A percentile compares a stretch with the other conserved stretches of the same genome.
Conservation (phyloP, 1,140 invertebrate species). For the Formica selysi region DNA sequence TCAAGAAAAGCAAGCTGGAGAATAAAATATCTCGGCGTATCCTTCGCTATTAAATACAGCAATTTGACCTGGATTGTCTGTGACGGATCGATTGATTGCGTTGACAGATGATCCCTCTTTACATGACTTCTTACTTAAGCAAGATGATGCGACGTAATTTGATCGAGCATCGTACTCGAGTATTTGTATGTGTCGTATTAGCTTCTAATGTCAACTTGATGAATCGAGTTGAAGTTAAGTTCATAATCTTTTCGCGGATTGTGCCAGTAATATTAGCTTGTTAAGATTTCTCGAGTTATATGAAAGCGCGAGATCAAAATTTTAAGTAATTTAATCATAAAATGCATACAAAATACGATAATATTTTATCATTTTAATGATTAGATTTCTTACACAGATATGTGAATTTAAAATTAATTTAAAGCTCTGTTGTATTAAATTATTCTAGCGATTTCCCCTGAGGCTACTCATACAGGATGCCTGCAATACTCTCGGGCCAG, state of each 20-base stretch:
- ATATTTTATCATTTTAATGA: slow-evolving; percentile 6
- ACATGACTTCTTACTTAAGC: slow-evolving; percentile 73
- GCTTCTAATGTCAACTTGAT: slow-evolving; percentile 50
- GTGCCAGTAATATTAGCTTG: neutral
- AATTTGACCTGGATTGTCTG: slow-evolving; percentile 22
- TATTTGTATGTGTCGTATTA: slow-evolving; percentile 55
- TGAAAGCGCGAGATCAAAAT: neutral
- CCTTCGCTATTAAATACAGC: slow-evolving; percentile 4
- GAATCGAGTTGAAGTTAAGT: slow-evolving; percentile 38
- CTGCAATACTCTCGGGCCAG: slow-evolving; percentile 10
- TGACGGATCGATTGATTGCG: slow-evolving; percentile 68
- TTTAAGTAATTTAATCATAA: neutral
- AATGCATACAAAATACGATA: neutral
- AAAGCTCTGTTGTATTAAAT: neutral
- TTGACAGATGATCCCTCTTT: slow-evolving; percentile 62
- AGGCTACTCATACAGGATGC: neutral
- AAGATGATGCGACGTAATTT: slow-evolving; percentile 39
- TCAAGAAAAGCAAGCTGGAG: neutral
- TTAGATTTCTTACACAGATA: neutral
- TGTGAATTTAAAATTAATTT: slow-evolving; percentile 6
- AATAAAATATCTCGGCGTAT: neutral
- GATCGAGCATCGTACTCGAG: slow-evolving; percentile 21
- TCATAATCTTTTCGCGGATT: slow-evolving; percentile 15
- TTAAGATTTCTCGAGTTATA: neutral
- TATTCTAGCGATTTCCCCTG: slow-evolving; percentile 9